phyloP scores from a whole-genome alignment of 2,113 vertebrate species.

The Dasyurus viverrinus region DNA sequence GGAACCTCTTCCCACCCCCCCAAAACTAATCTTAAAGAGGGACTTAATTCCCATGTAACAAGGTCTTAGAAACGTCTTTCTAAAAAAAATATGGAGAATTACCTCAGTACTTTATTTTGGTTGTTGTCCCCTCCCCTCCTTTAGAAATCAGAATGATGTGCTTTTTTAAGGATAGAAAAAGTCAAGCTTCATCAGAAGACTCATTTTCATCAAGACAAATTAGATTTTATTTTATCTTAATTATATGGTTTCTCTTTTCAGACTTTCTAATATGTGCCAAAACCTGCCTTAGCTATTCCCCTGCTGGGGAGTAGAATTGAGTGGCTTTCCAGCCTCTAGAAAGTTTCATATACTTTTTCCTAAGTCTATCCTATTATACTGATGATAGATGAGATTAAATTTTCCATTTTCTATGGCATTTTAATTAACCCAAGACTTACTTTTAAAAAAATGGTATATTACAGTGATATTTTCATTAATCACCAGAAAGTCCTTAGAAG shows the following conservation, averaged over 20 bases:
- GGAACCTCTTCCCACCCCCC: not conserved
- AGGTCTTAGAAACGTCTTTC: constrained; percentile 20
- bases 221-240: constrained; percentile 16
- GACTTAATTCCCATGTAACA: not conserved
- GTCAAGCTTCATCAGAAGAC: constrained; percentile 22
- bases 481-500: not conserved
- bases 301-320: not conserved
- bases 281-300: not conserved
- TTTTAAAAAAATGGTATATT: constrained; percentile 34
- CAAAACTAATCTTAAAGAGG: not conserved
- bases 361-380: not conserved
- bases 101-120: not conserved
- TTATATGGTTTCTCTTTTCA: not conserved
- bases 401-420: constrained; percentile 48
- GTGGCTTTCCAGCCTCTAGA: not conserved
- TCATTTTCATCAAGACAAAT: constrained; percentile 4
- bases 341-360: not conserved
- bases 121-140: constrained; percentile 8
- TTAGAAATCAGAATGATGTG: constrained; percentile 27
- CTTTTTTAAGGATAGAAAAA: constrained; percentile 49
- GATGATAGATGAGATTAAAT: constrained; percentile 57
- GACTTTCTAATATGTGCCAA: constrained; percentile 8
- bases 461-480: constrained; percentile 57
- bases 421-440: constrained; percentile 63
- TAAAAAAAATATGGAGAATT: not conserved